Percentiles rank a stretch among this genome's conserved stretches.
These are phyloP conservation scores for Rousettus leschenaultii DNA, from an alignment of 2,113 vertebrate species.

Conservation along the genomic window DNA sequence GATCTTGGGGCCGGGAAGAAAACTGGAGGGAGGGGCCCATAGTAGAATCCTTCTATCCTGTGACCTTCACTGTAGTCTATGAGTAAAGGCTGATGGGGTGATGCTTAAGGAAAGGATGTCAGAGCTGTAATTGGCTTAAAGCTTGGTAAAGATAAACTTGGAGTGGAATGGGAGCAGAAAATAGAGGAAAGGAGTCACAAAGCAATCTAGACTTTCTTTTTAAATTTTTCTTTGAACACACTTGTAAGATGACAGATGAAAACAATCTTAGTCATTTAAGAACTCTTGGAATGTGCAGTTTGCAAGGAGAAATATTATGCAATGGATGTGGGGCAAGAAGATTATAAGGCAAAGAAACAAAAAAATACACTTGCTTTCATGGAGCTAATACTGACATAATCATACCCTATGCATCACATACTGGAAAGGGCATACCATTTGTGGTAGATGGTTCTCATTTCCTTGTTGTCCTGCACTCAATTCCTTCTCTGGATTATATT, in stretches of 20 bases:
- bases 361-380: neutral
- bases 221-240: neutral
- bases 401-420: rapidly evolving
- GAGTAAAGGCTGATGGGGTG: neutral
- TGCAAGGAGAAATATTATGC: neutral
- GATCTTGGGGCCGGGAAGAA: neutral
- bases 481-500: neutral
- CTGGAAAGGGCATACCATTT: neutral
- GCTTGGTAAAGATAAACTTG: neutral
- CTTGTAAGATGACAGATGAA: conserved; percentile 51
- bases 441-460: neutral
- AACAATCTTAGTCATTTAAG: conserved; percentile 36
- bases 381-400: neutral
- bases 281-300: neutral
- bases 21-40: neutral
- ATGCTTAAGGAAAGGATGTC: neutral
- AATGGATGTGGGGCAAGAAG: neutral
- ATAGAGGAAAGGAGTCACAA: neutral
- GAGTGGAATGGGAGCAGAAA: neutral
- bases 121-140: neutral
- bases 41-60: neutral
- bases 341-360: neutral
- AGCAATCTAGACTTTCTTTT: conserved; percentile 21
- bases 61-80: neutral
- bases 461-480: neutral